phyloP scores from a whole-genome alignment of 2,113 vertebrate genomes.

The Genyomyrus donnyi region DNA sequence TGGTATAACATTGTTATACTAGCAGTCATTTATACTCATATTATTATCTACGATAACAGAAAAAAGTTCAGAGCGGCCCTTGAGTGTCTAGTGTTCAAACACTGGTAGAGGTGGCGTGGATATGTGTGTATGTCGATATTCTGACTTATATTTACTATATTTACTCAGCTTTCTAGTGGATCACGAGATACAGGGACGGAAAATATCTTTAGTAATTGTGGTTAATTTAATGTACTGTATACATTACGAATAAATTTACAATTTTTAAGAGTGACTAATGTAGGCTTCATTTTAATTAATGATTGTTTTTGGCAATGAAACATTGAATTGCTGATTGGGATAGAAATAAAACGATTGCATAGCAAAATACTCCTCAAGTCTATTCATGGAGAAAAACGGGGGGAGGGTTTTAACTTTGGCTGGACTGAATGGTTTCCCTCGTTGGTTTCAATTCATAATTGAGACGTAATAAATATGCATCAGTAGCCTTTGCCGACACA shows the following conservation, averaged over 20 bases:
- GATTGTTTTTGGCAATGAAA: slow-evolving; percentile 1
- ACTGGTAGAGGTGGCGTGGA: background rate
- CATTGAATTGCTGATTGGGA: slow-evolving; percentile 2
- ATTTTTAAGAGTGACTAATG: slow-evolving; percentile 8
- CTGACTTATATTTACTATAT: background rate
- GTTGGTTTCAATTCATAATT: slow-evolving; percentile 65
- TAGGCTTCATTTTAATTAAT: background rate
- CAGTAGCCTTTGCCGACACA: slow-evolving; percentile 55
- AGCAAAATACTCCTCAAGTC: background rate
- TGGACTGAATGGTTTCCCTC: slow-evolving; percentile 55
- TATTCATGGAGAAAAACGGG: slow-evolving; percentile 15
- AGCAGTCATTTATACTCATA: background rate
- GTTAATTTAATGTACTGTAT: slow-evolving; percentile 1
- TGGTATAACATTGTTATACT: background rate
- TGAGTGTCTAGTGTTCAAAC: background rate
- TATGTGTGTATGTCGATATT: background rate
- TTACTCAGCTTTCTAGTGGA: background rate
- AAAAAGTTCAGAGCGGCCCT: background rate
- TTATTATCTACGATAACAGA: background rate
- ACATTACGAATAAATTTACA: slow-evolving; percentile 3
- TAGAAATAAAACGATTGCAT: slow-evolving; percentile 4
- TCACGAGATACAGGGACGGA: background rate
- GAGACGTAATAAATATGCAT: slow-evolving; percentile 67
- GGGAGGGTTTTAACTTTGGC: slow-evolving; percentile 45
- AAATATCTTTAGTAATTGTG: slow-evolving; percentile 7